Conservation (phyloP, 2,113 vertebrate genomes). For the Irena cyanogastra region DNA sequence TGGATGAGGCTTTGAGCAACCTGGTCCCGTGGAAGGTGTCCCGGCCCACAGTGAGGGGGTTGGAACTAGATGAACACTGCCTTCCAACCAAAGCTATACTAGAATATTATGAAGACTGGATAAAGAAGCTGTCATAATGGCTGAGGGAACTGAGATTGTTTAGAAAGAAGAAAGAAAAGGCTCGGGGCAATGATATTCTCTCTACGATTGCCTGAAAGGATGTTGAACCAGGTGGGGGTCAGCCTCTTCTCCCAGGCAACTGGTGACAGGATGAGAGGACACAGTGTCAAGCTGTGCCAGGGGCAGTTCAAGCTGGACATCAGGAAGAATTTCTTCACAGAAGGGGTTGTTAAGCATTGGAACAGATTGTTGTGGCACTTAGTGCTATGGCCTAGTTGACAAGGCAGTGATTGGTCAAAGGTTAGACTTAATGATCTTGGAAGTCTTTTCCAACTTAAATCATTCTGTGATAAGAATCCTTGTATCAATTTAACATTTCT, state of each 20-base stretch:
- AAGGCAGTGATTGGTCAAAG: neutral
- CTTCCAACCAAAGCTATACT: neutral
- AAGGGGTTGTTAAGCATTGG: neutral
- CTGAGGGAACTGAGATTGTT: neutral
- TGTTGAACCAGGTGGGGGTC: neutral
- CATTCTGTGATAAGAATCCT: neutral
- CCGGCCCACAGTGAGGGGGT: neutral
- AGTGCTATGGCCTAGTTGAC: too few species aligned
- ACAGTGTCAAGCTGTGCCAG: neutral
- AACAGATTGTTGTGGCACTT: neutral
- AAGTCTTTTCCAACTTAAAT: neutral
- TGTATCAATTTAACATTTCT: neutral
- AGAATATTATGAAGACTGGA: neutral
- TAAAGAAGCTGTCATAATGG: neutral
- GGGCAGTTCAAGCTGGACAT: accelerated
- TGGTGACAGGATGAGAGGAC: neutral
- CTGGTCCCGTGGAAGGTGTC: neutral
- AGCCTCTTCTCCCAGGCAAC: neutral
- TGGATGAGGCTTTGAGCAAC: neutral
- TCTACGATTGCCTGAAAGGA: neutral
- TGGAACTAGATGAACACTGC: neutral
- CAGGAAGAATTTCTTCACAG: accelerated
- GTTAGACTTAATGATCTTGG: neutral
- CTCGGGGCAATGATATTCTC: accelerated
- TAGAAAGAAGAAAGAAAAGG: too few species aligned